Evolutionary conservation across 2,113 vertebrate genomes (phyloP), one percentile per base, ranked within the genome.

Genomic region (Ciconia boyciana): DNA sequence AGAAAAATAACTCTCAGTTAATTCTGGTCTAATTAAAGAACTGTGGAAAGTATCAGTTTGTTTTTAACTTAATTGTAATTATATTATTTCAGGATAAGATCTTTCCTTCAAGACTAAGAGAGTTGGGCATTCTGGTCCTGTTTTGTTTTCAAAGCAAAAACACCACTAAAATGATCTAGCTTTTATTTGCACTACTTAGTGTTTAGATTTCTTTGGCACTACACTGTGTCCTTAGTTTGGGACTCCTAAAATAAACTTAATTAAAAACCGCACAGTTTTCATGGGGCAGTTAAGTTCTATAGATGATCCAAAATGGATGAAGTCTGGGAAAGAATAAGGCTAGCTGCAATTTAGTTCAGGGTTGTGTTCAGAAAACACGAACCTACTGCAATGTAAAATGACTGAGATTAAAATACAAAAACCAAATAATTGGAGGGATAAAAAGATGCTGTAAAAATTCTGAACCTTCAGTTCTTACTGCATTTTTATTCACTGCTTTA

Each of bases 401-500:
- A 5, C 44, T 66, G 36, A 60, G n/a, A 93, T 69, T 85, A 87
- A 92, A 83, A 85, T 61, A 65, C 39, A 69, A 90, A 89, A 58
- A 54, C 6, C 13, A 87, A 74, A 77, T 76, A 82, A 89, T 24
- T 86, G 22, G 43, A 49, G 36, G 34, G 16, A 49, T 60, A 79
- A 85, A 94, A 79, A 65, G 29, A 13, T 79, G 48, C 26, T 87
- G 39, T 72, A 90, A 95, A 78, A 85, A 39, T 44, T 65, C 34
- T 44, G 48, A 85, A 65, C 25, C 29, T 61, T 93, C 41, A 11
- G 6, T 54, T 89, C 66, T 92, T 85, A 77, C 7, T 80, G 10
- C 13, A 60, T 87, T 95, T 91, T 91, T 83, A 84, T 89, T 85
- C 39, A 88, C 28, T 83, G 49, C 62, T 87, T 95, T 62, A 55